Evolutionary conservation across 1,140 invertebrate genomes (phyloP).

Genomic region (Agraylea sexmaculata): DNA sequence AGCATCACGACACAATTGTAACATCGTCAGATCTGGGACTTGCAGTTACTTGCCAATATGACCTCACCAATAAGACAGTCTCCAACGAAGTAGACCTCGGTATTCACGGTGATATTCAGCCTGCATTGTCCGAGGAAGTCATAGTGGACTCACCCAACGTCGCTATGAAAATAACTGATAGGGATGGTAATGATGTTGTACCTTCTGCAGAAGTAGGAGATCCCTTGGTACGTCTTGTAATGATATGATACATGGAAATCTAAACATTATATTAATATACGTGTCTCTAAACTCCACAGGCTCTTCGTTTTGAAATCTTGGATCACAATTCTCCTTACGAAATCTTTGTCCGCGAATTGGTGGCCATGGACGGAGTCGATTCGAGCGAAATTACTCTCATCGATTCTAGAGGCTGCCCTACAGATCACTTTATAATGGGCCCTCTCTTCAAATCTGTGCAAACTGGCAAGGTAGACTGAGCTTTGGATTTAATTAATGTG

Average conservation of each 20-base stretch:
- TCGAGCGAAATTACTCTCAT: constrained; percentile 85
- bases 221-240: constrained; percentile 46
- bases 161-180: constrained; percentile 86
- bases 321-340: constrained; percentile 87
- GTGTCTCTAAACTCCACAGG: constrained; percentile 29
- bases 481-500: not conserved
- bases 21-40: constrained; percentile 86
- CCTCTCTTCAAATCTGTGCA: constrained; percentile 69
- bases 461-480: constrained; percentile 54
- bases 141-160: constrained; percentile 89
- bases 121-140: constrained; percentile 67
- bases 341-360: constrained; percentile 86
- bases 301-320: constrained; percentile 82
- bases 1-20: constrained; percentile 91
- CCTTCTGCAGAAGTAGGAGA: constrained; percentile 80
- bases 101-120: constrained; percentile 73
- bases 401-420: constrained; percentile 84
- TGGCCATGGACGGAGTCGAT: constrained; percentile 88
- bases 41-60: constrained; percentile 86
- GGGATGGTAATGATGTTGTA: constrained; percentile 65
- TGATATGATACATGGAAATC: not conserved
- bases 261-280: not conserved
- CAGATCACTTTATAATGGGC: constrained; percentile 87
- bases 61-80: constrained; percentile 85
- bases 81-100: constrained; percentile 83